These are phyloP conservation scores for Lasioglossum villosulum DNA, from an alignment of 2,888 invertebrate genomes.

Conservation along the genomic window DNA sequence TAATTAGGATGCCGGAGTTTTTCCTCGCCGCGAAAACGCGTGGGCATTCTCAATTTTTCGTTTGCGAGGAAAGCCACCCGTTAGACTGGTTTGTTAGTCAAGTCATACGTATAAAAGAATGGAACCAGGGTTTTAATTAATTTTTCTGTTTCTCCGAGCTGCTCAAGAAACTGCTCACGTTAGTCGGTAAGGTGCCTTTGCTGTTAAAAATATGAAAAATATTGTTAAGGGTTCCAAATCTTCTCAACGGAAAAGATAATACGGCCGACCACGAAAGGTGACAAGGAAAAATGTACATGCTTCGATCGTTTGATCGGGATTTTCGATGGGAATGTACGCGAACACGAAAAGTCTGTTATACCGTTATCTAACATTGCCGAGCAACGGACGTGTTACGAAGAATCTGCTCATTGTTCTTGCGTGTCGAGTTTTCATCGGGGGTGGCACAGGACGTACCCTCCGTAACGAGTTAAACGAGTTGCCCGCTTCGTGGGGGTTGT, in stretches of 20 bases:
- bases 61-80: not conserved
- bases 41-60: not conserved
- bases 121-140: not conserved
- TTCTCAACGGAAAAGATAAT: no score
- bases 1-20: not conserved
- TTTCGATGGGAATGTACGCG: not conserved
- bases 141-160: not conserved
- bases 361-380: not conserved
- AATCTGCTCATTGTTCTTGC: not conserved
- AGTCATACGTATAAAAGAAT: not conserved
- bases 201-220: no score
- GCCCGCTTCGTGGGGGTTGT: conserved; percentile 18
- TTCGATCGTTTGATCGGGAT: no score
- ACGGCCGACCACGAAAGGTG: no score
- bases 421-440: not conserved
- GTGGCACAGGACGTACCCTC: not conserved
- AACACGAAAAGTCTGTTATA: not conserved
- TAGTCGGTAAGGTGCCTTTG: not conserved
- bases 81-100: not conserved
- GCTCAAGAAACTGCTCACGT: not conserved
- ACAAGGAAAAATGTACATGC: no score
- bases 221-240: no score
- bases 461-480: conserved; percentile 13
- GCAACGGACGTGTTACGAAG: not conserved
- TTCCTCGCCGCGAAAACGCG: not conserved